Evolutionary conservation across 2,113 vertebrate species (phyloP).

Genomic region (Marcusenius ussheri): DNA sequence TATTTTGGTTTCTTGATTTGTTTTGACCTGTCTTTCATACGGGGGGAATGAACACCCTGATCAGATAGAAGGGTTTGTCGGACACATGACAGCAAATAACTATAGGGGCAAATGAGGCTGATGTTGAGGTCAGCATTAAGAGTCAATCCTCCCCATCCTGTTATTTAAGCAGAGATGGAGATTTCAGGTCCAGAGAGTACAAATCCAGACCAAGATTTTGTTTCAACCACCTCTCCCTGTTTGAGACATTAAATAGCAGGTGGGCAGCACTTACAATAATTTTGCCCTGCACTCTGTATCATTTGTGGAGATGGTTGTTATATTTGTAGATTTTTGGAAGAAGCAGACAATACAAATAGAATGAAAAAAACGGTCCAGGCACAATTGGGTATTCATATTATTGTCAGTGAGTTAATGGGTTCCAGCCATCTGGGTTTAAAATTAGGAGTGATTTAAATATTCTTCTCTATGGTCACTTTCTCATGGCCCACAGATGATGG

Average conservation of each 20-base stretch:
- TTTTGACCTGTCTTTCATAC: background rate
- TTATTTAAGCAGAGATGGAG: background rate
- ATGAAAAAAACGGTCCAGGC: background rate
- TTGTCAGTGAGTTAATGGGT: constrained; percentile 12
- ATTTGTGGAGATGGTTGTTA: background rate
- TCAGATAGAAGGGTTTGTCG: background rate
- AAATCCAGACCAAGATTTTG: no score
- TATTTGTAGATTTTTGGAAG: background rate
- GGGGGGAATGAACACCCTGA: background rate
- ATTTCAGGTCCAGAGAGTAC: no score
- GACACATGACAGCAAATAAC: background rate
- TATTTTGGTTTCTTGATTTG: background rate
- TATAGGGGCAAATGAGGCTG: background rate
- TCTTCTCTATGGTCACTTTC: constrained; percentile 14
- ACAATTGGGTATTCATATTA: background rate
- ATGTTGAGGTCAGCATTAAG: background rate
- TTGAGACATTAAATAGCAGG: background rate
- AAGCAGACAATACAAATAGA: background rate
- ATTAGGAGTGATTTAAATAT: constrained; percentile 19
- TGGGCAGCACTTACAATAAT: background rate
- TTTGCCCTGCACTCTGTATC: background rate
- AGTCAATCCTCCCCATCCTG: background rate
- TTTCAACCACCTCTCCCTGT: background rate
- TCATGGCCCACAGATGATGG: constrained; percentile 14
- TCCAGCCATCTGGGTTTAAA: constrained; percentile 12